phyloP scores from a whole-genome alignment of 2,797 vertebrate genomes.

The Danionella dracula region DNA sequence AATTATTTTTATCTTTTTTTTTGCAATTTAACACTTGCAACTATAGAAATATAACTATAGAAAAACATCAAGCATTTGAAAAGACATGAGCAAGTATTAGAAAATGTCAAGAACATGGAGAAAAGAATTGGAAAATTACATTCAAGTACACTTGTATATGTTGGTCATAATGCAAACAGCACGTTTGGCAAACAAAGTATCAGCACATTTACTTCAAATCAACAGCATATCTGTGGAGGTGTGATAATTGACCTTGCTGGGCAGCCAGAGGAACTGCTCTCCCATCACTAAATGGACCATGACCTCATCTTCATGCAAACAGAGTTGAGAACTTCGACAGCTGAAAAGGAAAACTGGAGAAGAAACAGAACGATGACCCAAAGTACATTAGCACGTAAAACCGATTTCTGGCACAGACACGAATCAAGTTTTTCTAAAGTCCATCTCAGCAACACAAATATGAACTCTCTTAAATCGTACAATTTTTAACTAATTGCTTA shows the following conservation, averaged over 20 bases:
- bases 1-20: too few species aligned
- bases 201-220: background rate
- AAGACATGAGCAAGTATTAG: too few species aligned
- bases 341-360: background rate
- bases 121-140: background rate
- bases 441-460: too few species aligned
- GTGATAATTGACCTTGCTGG: background rate
- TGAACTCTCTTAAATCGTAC: too few species aligned
- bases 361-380: conserved; percentile 3
- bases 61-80: too few species aligned
- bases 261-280: background rate
- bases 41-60: too few species aligned
- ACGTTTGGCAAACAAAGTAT: background rate
- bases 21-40: too few species aligned
- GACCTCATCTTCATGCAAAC: background rate
- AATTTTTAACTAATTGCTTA: too few species aligned
- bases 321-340: background rate
- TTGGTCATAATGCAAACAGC: background rate
- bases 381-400: conserved; percentile 2
- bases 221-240: background rate
- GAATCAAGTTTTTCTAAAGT: background rate
- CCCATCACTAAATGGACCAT: background rate
- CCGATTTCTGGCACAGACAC: background rate
- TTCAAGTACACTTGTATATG: background rate
- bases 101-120: too few species aligned